These are phyloP conservation scores for Dasypogon diadema DNA, from an alignment of 2,888 invertebrate genomes.

Conservation along the genomic window DNA sequence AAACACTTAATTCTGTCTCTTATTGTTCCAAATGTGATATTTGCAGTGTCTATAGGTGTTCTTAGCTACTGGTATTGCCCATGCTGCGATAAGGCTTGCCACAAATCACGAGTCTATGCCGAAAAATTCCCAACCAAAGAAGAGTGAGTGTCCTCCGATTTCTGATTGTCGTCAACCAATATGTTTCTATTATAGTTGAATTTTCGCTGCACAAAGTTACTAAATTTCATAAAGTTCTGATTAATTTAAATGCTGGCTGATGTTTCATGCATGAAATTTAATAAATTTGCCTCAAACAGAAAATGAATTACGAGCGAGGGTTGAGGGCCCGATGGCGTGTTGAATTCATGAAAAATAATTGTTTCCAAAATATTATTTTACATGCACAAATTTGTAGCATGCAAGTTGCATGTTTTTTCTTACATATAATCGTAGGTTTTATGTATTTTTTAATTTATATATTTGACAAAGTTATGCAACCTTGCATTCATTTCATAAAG, in stretches of 20 bases:
- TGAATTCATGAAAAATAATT: slow-evolving; percentile 31
- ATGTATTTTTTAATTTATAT: too few relatives aligned
- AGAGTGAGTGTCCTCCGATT: slow-evolving; percentile 77
- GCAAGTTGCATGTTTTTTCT: slow-evolving; percentile 2
- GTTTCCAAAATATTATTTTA: slow-evolving; percentile 10
- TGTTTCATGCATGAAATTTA: slow-evolving; percentile 42
- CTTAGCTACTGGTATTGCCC: slow-evolving; percentile 93
- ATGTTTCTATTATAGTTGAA: slow-evolving; percentile 44
- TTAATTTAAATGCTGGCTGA: neutral
- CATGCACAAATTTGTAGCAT: slow-evolving; percentile 30
- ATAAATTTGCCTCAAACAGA: slow-evolving; percentile 17
- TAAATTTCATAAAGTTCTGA: slow-evolving; percentile 2
- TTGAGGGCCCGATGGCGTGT: slow-evolving; percentile 10
- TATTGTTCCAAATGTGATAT: slow-evolving; percentile 85
- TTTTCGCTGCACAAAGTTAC: slow-evolving; percentile 37
- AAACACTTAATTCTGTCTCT: slow-evolving; percentile 84
- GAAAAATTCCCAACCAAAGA: slow-evolving; percentile 84
- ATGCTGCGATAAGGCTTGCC: slow-evolving; percentile 84
- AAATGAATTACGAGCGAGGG: slow-evolving; percentile 21
- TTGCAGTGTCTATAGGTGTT: slow-evolving; percentile 85
- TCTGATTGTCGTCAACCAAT: slow-evolving; percentile 16
- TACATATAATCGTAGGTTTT: neutral
- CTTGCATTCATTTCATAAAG: too few relatives aligned
- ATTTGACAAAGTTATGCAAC: too few relatives aligned
- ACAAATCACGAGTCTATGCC: slow-evolving; percentile 75